Percentiles rank a stretch among this genome's conserved stretches.
Evolutionary conservation across 2,113 vertebrate species (phyloP).

Genomic region (Narcine bancroftii): DNA sequence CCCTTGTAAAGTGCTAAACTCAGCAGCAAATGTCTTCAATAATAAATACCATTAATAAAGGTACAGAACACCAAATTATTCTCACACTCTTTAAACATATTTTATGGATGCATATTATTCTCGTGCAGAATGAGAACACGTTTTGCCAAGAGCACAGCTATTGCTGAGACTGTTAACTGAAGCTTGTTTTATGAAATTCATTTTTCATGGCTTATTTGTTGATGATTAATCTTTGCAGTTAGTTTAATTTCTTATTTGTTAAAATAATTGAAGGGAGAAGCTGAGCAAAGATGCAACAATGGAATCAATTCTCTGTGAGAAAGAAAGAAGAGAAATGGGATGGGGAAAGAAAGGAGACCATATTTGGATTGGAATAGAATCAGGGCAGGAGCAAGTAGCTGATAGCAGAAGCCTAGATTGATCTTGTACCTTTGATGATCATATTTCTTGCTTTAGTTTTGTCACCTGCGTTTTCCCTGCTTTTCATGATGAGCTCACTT

Average conservation of each 20-base stretch:
- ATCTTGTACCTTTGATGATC: neutral
- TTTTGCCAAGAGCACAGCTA: neutral
- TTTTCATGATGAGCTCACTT: too few relatives aligned
- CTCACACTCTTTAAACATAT: neutral
- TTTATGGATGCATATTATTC: neutral
- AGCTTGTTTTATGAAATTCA: conserved; percentile 18
- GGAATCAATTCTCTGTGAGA: neutral
- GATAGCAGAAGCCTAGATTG: neutral
- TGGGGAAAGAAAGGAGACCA: neutral
- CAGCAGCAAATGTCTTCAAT: neutral
- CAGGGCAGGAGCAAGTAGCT: neutral
- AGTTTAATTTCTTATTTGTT: conserved; percentile 25
- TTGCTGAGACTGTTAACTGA: conserved; percentile 1
- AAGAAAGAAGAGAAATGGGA: neutral
- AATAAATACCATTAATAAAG: neutral
- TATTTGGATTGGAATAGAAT: neutral
- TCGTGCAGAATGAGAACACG: neutral
- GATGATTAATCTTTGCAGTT: conserved; percentile 5
- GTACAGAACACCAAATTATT: neutral
- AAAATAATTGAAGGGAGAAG: neutral
- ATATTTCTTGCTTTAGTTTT: too few relatives aligned
- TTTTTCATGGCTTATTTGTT: conserved; percentile 1
- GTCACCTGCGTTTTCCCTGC: too few relatives aligned
- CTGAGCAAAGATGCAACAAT: neutral
- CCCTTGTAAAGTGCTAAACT: neutral